These are phyloP conservation scores for Bombus superbus DNA, from an alignment of 1,140 invertebrate species.

Conservation along the genomic window DNA sequence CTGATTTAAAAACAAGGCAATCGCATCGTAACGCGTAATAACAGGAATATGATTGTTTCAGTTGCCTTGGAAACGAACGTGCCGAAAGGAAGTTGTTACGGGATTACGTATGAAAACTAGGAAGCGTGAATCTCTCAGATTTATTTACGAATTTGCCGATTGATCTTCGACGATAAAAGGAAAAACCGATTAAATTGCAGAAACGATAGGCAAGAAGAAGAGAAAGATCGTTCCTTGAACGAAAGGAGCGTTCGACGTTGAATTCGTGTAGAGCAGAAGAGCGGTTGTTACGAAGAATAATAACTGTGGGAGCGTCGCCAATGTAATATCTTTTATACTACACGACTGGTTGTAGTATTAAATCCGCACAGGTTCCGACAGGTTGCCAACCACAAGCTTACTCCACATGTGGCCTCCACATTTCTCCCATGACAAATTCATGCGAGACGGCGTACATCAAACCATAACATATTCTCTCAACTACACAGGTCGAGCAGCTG, in stretches of 20 bases:
- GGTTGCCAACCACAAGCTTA: slow-evolving; percentile 59
- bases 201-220: not conserved
- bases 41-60: slow-evolving; percentile 38
- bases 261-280: not conserved
- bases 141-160: not conserved
- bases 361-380: slow-evolving; percentile 60
- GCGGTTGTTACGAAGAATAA: not conserved
- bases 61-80: slow-evolving; percentile 30
- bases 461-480: slow-evolving; percentile 46
- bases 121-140: slow-evolving; percentile 22
- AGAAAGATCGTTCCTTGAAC: not conserved
- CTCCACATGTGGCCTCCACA: slow-evolving; percentile 43
- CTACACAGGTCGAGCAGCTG: slow-evolving; percentile 21
- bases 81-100: slow-evolving; percentile 53
- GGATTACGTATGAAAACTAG: slow-evolving; percentile 25
- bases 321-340: slow-evolving; percentile 20
- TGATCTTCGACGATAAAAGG: too few species aligned
- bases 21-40: slow-evolving; percentile 13
- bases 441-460: slow-evolving; percentile 38
- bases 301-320: slow-evolving; percentile 14
- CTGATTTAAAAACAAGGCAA: slow-evolving; percentile 10
- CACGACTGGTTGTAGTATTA: slow-evolving; percentile 39
- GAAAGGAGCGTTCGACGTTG: not conserved
- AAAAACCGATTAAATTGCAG: not conserved
- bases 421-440: slow-evolving; percentile 57